Base-by-base conservation (phyloP, 2,113 vertebrate species). In the Choloepus hoffmanni region DNA sequence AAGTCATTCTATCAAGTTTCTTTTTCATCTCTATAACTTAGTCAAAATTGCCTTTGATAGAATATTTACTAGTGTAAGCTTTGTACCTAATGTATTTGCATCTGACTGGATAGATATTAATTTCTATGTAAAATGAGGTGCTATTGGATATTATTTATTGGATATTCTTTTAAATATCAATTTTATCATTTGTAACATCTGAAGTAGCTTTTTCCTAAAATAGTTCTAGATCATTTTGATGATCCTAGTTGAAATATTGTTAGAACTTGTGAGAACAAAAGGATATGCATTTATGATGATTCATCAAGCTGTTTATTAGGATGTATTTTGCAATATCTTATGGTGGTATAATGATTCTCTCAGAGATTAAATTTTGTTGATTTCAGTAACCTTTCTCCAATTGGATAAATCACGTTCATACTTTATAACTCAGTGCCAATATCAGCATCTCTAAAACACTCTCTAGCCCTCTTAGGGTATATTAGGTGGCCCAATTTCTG, bases 401-500 rank as follows among this genome's bases (percentile, higher is more conserved):
- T 15, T 76, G 30, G 55, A 65, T 67, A 87, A 84, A 72, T 65
- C 74, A 67, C 36, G 36, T 77, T 82, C 36, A 24, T 2, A 70
- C 11, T 36, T 40, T 15, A 68, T 84, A 48, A 28, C 3, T 82
- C 19, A 30, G 13, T 15, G 55, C 18, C 43, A 58, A 14, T 43
- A 53, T 45, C 50, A 43, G 5, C 4, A 28, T 76, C 43, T 30
- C 18, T 13, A 58, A 65, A 85, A 11, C 4, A 87, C 5, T 2
- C 10, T 30, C 55, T 82, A 4, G 16, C 12, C 33, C n/a, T 55
- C 24, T 45, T 70, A 55, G 23, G 6, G 36, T 24, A 53, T 21
- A 67, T 5, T 30, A 13, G 2, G 12, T 30, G 7, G 2, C 24
- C 26, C 0, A 60, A 2, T 72, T 7, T 50, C 33, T 68, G 4